These are phyloP conservation scores for Enteromius thamalakanensis DNA, from an alignment of 2,797 vertebrate species.

Conservation along the genomic window DNA sequence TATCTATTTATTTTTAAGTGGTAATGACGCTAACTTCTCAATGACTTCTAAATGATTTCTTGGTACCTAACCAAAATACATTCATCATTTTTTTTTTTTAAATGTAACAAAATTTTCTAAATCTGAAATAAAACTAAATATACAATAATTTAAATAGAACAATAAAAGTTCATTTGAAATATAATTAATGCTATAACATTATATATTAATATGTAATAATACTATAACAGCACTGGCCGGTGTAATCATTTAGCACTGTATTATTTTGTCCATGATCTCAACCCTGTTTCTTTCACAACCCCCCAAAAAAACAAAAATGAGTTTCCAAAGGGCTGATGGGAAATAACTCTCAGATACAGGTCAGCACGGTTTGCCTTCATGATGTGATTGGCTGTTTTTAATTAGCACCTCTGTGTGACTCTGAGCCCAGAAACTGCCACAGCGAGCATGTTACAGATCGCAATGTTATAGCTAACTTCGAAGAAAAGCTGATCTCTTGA, in stretches of 20 bases:
- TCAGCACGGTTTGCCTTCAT: neutral
- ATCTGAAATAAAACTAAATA: neutral
- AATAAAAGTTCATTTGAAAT: neutral
- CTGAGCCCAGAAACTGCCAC: neutral
- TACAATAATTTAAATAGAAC: neutral
- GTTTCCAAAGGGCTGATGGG: neutral
- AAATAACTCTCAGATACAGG: neutral
- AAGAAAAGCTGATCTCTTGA: neutral
- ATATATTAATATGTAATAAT: neutral
- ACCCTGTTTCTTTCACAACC: neutral
- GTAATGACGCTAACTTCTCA: no score
- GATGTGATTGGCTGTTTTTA: constrained; percentile 38
- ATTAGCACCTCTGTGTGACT: constrained; percentile 57
- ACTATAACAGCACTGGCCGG: neutral
- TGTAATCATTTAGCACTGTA: neutral
- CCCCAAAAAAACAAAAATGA: neutral
- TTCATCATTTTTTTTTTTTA: no score
- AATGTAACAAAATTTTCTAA: neutral
- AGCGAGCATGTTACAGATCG: neutral
- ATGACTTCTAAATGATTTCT: no score
- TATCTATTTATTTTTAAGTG: no score
- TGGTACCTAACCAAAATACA: no score
- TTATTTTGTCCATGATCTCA: neutral
- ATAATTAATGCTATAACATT: neutral
- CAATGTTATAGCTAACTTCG: neutral